Conservation (phyloP, 2,888 invertebrate genomes). For the Leuctra nigra region DNA sequence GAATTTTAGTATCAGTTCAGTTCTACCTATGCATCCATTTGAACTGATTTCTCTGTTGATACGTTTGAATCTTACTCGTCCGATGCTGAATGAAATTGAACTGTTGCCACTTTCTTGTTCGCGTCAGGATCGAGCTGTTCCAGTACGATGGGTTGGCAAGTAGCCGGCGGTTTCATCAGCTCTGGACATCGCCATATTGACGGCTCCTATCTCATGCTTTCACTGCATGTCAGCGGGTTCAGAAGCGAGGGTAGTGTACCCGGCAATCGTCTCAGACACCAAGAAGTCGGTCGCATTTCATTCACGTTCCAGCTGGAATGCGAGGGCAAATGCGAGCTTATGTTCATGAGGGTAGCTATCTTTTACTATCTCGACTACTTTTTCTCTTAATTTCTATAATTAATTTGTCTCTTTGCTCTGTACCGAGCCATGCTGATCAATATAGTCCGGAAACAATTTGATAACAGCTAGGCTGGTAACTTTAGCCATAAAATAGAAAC, state of each 20-base stretch:
- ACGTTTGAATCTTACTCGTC: too few relatives aligned
- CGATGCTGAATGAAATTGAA: too few relatives aligned
- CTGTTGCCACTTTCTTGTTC: background rate
- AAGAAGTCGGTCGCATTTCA: slow-evolving; percentile 42
- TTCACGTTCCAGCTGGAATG: slow-evolving; percentile 49
- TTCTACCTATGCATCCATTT: too few relatives aligned
- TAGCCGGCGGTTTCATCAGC: slow-evolving; percentile 43
- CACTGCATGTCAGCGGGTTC: slow-evolving; percentile 43
- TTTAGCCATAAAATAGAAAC: too few relatives aligned
- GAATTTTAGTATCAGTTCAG: too few relatives aligned
- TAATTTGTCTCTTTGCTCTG: too few relatives aligned
- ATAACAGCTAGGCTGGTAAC: too few relatives aligned
- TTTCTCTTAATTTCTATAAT: too few relatives aligned
- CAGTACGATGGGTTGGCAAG: slow-evolving; percentile 43
- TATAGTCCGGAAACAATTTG: too few relatives aligned
- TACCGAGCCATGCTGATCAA: too few relatives aligned
- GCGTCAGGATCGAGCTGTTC: slow-evolving; percentile 25
- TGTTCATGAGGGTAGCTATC: slow-evolving; percentile 44
- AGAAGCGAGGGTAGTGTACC: slow-evolving; percentile 37
- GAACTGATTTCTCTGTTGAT: too few relatives aligned
- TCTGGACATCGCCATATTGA: slow-evolving; percentile 44
- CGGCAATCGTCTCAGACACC: slow-evolving; percentile 36
- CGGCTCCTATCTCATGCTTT: slow-evolving; percentile 44
- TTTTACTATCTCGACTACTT: too few relatives aligned
- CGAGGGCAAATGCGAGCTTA: slow-evolving; percentile 44